These are phyloP conservation scores for Henricia sp. DNA, from an alignment of 53 echinoderm and acorn worm species.

Conservation along the genomic window DNA sequence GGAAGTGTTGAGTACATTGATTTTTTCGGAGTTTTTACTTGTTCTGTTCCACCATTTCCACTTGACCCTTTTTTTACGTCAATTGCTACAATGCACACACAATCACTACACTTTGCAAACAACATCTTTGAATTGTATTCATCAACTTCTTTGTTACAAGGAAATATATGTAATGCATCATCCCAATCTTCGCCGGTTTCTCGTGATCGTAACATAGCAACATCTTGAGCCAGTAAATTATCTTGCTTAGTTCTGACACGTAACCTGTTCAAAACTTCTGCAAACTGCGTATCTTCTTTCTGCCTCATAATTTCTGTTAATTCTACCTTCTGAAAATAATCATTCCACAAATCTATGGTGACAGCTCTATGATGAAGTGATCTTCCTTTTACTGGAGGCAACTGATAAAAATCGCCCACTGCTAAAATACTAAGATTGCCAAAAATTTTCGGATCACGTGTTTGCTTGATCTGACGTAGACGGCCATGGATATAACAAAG, in stretches of 20 bases:
- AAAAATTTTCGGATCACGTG: constrained; percentile 46
- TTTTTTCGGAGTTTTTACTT: neutral
- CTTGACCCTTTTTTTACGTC: constrained; percentile 33
- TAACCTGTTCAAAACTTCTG: neutral
- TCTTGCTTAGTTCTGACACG: neutral
- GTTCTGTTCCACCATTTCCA: constrained; percentile 2
- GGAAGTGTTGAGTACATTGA: constrained; percentile 6
- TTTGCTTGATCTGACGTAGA: constrained; percentile 68
- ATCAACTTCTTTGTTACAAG: constrained; percentile 61
- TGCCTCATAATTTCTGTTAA: neutral
- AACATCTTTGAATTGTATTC: constrained; percentile 46
- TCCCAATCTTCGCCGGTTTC: constrained; percentile 34
- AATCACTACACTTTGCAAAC: constrained; percentile 50
- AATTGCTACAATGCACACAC: constrained; percentile 55
- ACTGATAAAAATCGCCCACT: constrained; percentile 78
- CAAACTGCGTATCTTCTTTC: neutral
- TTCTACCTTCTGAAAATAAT: neutral
- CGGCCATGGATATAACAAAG: constrained; percentile 69
- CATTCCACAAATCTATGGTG: constrained; percentile 17
- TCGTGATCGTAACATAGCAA: constrained; percentile 43
- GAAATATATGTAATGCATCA: constrained; percentile 59
- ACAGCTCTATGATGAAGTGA: constrained; percentile 38
- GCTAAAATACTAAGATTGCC: constrained; percentile 70
- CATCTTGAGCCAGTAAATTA: neutral
- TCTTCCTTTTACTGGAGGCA: constrained; percentile 65